Percentiles rank a stretch among this genome's conserved stretches.
Evolutionary conservation across 2,888 invertebrate genomes (phyloP).

Genomic region (Sarcophaga rosellei): DNA sequence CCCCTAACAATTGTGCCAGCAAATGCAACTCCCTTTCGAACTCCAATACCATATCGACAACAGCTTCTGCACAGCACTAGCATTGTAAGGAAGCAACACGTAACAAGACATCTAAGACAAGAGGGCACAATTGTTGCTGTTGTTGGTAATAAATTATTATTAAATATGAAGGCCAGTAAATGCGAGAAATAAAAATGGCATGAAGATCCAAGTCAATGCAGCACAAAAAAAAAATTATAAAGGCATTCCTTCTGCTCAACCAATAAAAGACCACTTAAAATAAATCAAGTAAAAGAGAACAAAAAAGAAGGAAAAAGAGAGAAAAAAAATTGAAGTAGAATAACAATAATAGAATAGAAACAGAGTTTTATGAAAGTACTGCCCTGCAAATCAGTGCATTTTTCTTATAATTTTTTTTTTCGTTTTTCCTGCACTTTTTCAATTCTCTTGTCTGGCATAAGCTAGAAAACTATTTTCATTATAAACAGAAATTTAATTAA

Average conservation of each 20-base stretch:
- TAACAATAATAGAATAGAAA: no score
- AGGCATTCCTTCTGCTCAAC: constrained; percentile 79
- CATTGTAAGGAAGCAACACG: not conserved
- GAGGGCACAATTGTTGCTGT: constrained; percentile 53
- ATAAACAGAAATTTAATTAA: constrained; percentile 49
- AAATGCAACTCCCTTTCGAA: no score
- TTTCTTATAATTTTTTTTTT: not conserved
- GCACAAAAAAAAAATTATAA: constrained; percentile 70
- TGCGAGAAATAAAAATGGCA: constrained; percentile 4
- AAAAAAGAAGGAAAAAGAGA: not conserved
- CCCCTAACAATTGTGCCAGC: no score
- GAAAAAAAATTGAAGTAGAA: constrained; percentile 40
- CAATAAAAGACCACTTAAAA: constrained; percentile 79
- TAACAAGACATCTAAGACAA: constrained; percentile 52
- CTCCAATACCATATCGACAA: no score
- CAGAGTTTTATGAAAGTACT: no score
- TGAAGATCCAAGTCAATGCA: not conserved
- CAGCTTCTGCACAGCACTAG: no score
- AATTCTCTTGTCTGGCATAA: constrained; percentile 7
- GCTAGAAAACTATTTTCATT: constrained; percentile 43
- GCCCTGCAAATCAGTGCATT: constrained; percentile 41
- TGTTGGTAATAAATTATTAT: constrained; percentile 66
- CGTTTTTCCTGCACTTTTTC: constrained; percentile 14
- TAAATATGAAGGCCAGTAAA: constrained; percentile 47
- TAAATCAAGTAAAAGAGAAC: constrained; percentile 72